Base-by-base conservation (phyloP, 2,888 invertebrate genomes). In the Macaria notata region DNA sequence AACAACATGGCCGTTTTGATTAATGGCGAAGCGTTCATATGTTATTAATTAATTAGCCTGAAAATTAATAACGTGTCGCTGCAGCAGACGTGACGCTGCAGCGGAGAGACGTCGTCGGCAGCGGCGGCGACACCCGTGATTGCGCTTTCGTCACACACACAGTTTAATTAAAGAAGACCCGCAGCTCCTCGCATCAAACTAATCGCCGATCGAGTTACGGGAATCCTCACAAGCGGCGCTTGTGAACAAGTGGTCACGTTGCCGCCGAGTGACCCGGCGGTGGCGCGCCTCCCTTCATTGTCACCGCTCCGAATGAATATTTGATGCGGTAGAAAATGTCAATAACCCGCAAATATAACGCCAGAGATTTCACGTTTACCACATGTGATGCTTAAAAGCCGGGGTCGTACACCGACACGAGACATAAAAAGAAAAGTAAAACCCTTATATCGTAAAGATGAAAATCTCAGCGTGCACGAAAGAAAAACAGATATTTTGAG, bases 131-230 rank as follows among this genome's bases (percentile, higher is more conserved):
- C 56, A 48, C 33, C 56, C 68, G 66, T 65, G 69, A 72, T 69
- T 69, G 74, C 76, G 71, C 73, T 79, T 73, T 76, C 78, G 72
- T 76, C 79, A 72, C 62, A 73, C 61, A 73, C 72, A 69, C 71
- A 71, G 77, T 81, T 84, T 89, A 86, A 89, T 89, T 87, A 85
- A 79, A 80, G 88, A 88, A 88, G 84, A 80, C 86, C 73, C 83
- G 78, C 68, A 64, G 54, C 47, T 55, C 46, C 57, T 65, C 64
- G 56, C 60, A 63, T 60, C 64, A 65, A 71, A 75, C 68, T 70
- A 72, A 72, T 65, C 63, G 60, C 63, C 63, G 67, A 63, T 71
- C 62, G 64, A 66, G 66, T 66, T 66, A 68, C 66, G 63, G 56
- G 79, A 80, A 79, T 72, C 77, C 78, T 56, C 48, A 76, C 68